Conservation (phyloP, 2,797 vertebrate genomes). For the Paedocypris micromegethes region DNA sequence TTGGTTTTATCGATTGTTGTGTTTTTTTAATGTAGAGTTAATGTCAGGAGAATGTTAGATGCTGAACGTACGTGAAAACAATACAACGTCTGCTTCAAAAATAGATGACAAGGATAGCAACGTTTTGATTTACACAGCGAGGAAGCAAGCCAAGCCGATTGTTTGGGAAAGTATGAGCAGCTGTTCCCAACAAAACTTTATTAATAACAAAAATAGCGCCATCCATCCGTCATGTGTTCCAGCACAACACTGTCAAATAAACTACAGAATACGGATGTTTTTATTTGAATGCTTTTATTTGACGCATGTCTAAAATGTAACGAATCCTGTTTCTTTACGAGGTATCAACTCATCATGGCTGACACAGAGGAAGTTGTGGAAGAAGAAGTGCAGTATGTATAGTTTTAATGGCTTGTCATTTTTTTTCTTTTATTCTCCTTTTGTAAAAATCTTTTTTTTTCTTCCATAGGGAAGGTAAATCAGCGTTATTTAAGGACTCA, state of each 20-base stretch:
- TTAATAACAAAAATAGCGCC: conserved; percentile 65
- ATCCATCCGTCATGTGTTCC: conserved; percentile 32
- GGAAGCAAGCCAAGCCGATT: conserved; percentile 59
- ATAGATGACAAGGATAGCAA: conserved; percentile 48
- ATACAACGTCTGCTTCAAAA: conserved; percentile 32
- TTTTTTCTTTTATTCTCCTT: background rate
- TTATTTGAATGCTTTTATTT: background rate
- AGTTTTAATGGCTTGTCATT: background rate
- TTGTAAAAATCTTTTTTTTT: background rate
- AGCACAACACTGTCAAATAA: conserved; percentile 13
- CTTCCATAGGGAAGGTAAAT: conserved; percentile 52
- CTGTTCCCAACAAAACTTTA: conserved; percentile 61
- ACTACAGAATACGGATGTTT: background rate
- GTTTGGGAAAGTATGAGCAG: conserved; percentile 62
- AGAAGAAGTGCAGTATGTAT: conserved; percentile 53
- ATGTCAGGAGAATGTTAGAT: background rate
- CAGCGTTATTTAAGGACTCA: too few species aligned
- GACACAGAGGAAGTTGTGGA: conserved; percentile 55
- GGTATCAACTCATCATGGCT: conserved; percentile 55
- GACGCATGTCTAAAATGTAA: conserved; percentile 1
- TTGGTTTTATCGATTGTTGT: too few species aligned
- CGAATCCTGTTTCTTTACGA: conserved; percentile 34
- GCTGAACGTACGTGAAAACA: conserved; percentile 25
- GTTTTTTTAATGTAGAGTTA: background rate
- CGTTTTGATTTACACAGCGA: conserved; percentile 57